phyloP scores from a whole-genome alignment of 2,113 vertebrate genomes.

The Phylloscopus whistleri region DNA sequence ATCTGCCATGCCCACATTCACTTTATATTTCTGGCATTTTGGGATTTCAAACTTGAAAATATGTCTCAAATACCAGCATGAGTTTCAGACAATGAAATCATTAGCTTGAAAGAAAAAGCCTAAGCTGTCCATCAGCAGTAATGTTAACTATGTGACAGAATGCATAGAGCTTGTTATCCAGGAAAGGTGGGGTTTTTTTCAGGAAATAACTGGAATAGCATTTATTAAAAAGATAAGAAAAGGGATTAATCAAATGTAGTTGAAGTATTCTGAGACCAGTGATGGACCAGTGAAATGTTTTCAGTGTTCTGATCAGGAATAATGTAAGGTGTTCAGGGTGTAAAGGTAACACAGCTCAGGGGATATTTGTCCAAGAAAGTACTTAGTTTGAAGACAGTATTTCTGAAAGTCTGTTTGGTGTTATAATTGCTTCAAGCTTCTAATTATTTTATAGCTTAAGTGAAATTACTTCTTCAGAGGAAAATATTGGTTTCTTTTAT shows the following conservation, averaged over 20 bases:
- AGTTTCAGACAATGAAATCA: conserved; percentile 31
- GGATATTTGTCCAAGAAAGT: background rate
- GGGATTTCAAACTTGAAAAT: conserved; percentile 7
- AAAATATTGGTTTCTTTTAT: background rate
- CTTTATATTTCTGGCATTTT: background rate
- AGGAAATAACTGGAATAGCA: background rate
- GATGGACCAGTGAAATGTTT: background rate
- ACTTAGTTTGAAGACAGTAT: background rate
- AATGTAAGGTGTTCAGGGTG: background rate
- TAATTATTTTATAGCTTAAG: background rate
- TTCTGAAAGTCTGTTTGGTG: background rate
- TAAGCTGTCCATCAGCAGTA: background rate
- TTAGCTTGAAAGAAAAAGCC: background rate
- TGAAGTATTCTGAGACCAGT: background rate
- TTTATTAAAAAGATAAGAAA: background rate
- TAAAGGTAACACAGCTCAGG: background rate
- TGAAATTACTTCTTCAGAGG: background rate
- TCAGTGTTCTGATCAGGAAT: background rate
- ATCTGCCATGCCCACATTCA: background rate
- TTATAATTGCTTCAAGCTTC: background rate
- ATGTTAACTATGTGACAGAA: background rate
- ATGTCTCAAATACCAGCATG: background rate
- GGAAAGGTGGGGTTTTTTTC: background rate
- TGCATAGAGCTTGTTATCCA: background rate
- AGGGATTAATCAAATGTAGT: background rate